These are phyloP conservation scores for Quadroppia sp. DNA, from an alignment of 2,888 invertebrate species.

Conservation along the genomic window DNA sequence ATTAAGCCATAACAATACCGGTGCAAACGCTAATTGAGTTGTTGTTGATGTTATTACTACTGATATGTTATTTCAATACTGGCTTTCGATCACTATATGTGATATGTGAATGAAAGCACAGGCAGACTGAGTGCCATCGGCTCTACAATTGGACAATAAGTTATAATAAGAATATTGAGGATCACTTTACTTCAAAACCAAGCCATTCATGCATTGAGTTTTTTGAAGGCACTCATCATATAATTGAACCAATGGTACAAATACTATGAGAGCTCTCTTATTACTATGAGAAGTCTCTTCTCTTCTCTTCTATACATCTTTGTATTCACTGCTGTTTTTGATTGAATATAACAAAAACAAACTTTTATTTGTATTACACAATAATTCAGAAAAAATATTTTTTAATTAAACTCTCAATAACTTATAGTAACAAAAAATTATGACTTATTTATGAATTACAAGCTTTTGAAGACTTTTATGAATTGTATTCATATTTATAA, in stretches of 20 bases:
- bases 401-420: no score
- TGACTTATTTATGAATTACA: no score
- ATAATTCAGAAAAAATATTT: no score
- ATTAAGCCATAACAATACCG: slow-evolving; percentile 32
- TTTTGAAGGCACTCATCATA: slow-evolving; percentile 1
- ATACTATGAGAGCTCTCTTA: not conserved
- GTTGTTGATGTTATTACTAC: slow-evolving; percentile 30
- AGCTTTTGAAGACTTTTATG: no score
- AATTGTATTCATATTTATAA: no score
- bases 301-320: no score
- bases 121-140: not conserved
- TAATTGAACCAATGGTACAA: not conserved
- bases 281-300: no score
- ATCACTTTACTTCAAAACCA: slow-evolving; percentile 27
- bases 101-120: not conserved
- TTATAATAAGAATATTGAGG: slow-evolving; percentile 27
- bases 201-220: not conserved
- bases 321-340: no score
- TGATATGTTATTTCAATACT: slow-evolving; percentile 37
- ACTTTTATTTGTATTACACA: no score
- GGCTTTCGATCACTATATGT: not conserved
- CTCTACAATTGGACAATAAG: not conserved
- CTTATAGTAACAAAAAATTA: no score
- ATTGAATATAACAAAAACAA: no score
- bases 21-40: slow-evolving; percentile 34